These are phyloP conservation scores for Eupristina koningsbergeri DNA, from an alignment of 1,140 invertebrate genomes.

Conservation along the genomic window DNA sequence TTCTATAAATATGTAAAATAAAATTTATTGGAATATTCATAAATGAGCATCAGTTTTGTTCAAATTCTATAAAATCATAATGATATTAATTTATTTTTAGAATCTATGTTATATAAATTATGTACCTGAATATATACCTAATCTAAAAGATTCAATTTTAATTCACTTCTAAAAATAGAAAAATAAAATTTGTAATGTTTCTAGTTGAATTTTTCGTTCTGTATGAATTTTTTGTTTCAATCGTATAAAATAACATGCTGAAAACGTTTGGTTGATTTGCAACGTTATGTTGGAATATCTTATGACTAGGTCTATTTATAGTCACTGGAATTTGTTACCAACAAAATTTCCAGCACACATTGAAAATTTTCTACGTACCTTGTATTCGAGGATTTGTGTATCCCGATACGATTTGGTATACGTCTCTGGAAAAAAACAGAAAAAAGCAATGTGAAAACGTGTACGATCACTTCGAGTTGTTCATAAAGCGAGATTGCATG, in stretches of 20 bases:
- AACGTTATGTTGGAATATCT: conserved; percentile 33
- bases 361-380: background rate
- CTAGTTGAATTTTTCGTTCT: background rate
- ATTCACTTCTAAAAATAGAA: too few species aligned
- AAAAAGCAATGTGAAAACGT: conserved; percentile 29
- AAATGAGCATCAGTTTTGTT: too few species aligned
- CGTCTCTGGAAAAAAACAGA: conserved; percentile 18
- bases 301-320: background rate
- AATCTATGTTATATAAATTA: too few species aligned
- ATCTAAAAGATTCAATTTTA: too few species aligned
- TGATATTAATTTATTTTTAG: too few species aligned
- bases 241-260: background rate
- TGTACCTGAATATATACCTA: too few species aligned
- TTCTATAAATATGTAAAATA: too few species aligned
- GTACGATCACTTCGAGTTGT: background rate
- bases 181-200: too few species aligned
- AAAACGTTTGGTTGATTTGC: background rate
- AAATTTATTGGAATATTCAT: too few species aligned
- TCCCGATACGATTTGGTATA: conserved; percentile 1
- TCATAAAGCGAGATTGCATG: conserved; percentile 13
- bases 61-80: too few species aligned
- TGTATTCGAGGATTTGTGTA: conserved; percentile 33
- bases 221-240: background rate
- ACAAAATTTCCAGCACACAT: background rate
- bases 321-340: background rate